These are phyloP conservation scores for Pycnonotus jocosus DNA, from an alignment of 2,113 vertebrate species.

Conservation along the genomic window DNA sequence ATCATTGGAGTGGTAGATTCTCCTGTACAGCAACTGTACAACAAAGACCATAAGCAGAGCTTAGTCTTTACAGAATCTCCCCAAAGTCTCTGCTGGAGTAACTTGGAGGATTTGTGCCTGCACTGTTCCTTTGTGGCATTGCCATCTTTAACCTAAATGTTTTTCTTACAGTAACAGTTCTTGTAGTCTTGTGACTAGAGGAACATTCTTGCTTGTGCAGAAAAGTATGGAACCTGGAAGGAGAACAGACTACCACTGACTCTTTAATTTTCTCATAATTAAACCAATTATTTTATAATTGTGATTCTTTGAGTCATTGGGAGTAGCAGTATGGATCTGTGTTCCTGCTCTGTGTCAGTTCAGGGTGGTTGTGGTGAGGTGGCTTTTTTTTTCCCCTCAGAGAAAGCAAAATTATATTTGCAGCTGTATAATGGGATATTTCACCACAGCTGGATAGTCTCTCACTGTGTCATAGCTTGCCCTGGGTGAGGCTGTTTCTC, in stretches of 20 bases:
- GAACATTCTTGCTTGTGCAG: not conserved
- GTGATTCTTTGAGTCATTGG: not conserved
- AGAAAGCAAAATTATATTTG: not conserved
- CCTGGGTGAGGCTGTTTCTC: conserved; percentile 32
- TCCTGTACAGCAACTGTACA: not conserved
- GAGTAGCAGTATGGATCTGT: not conserved
- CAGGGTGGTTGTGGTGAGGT: not conserved
- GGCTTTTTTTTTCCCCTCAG: not conserved
- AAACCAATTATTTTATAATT: not conserved
- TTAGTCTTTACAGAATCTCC: not conserved
- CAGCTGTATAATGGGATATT: conserved; percentile 16
- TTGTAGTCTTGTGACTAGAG: not conserved
- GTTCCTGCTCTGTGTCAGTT: not conserved
- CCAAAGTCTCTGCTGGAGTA: not conserved
- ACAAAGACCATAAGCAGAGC: not conserved
- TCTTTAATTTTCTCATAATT: not conserved
- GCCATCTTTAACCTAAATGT: not conserved
- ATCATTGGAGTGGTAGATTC: not conserved
- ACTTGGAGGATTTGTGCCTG: not conserved
- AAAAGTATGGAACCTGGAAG: not conserved
- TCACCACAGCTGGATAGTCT: conserved; percentile 45
- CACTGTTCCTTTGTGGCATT: not conserved
- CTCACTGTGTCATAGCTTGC: not conserved
- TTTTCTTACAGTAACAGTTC: not conserved
- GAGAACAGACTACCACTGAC: not conserved